Evolutionary conservation across 2,888 invertebrate species (phyloP).

Genomic region (Norana najaformis): DNA sequence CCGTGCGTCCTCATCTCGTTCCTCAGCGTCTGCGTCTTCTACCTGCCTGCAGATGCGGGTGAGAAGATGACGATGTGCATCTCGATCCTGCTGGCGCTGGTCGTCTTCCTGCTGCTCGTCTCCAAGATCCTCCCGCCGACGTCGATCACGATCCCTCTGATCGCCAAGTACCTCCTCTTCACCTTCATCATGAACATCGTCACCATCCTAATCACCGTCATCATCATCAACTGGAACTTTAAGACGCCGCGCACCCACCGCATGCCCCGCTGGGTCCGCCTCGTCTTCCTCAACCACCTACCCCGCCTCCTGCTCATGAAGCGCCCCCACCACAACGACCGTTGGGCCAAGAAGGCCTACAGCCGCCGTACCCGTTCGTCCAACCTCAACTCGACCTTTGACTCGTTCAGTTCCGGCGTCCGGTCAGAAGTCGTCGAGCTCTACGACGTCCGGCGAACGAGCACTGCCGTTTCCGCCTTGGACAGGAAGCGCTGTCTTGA

Average conservation of each 20-base stretch:
- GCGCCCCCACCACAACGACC: constrained; percentile 72
- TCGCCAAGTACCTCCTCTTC: constrained; percentile 97
- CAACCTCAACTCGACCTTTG: neutral
- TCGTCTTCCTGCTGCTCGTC: constrained; percentile 88
- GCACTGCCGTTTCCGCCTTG: constrained; percentile 58
- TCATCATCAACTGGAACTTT: constrained; percentile 99
- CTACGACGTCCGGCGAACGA: constrained; percentile 90
- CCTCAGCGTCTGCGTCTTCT: constrained; percentile 89
- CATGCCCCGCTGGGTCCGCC: constrained; percentile 96
- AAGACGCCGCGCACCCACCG: constrained; percentile 91
- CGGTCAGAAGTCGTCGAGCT: constrained; percentile 66
- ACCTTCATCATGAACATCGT: constrained; percentile 99
- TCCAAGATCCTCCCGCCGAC: constrained; percentile 99
- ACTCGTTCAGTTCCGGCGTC: constrained; percentile 2
- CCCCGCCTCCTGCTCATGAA: constrained; percentile 92
- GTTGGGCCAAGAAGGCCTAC: constrained; percentile 62
- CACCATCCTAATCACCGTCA: constrained; percentile 96
- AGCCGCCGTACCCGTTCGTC: constrained; percentile 39
- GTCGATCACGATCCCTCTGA: constrained; percentile 93
- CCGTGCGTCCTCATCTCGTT: constrained; percentile 98
- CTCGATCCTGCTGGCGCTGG: constrained; percentile 96
- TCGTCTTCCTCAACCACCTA: constrained; percentile 90
- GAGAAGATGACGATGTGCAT: constrained; percentile 86
- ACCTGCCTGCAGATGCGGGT: constrained; percentile 97
- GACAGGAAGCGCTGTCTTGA: neutral